Evolutionary conservation across 2,888 invertebrate genomes (phyloP).

Genomic region (Sylvicola cinctus): DNA sequence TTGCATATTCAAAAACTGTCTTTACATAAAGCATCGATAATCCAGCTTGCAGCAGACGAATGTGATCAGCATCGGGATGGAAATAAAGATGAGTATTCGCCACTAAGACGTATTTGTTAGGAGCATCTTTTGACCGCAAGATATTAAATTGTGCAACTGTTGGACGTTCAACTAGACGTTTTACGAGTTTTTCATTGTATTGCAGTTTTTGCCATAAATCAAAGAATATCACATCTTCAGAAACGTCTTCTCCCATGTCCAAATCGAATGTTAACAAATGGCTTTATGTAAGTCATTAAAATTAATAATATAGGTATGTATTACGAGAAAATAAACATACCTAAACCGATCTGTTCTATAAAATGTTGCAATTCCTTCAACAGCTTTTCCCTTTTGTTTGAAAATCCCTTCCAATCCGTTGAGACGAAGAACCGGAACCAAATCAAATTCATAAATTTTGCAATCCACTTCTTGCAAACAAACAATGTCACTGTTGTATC

Average conservation of each 20-base stretch:
- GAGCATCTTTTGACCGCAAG: constrained; percentile 33
- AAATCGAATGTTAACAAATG: constrained; percentile 31
- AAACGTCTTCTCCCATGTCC: constrained; percentile 36
- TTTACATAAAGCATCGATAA: constrained; percentile 49
- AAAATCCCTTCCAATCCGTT: constrained; percentile 37
- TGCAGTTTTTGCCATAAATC: constrained; percentile 38
- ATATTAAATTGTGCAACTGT: constrained; percentile 41
- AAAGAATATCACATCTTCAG: constrained; percentile 29
- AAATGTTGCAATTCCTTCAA: constrained; percentile 69
- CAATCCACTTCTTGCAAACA: constrained; percentile 87
- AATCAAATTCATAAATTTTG: constrained; percentile 48
- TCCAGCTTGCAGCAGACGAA: constrained; percentile 68
- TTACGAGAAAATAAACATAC: constrained; percentile 18
- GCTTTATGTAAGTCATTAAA: constrained; percentile 16
- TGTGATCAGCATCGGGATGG: constrained; percentile 76
- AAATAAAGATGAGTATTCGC: constrained; percentile 90
- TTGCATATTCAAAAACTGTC: constrained; percentile 25
- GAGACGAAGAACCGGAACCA: constrained; percentile 35
- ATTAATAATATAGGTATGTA: constrained; percentile 4
- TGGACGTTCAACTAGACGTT: constrained; percentile 38
- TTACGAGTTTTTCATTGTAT: constrained; percentile 31
- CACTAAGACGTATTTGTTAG: constrained; percentile 35
- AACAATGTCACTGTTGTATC: constrained; percentile 77
- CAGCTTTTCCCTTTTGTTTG: constrained; percentile 47
- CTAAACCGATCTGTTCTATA: constrained; percentile 47